A percentile compares a stretch with the other conserved stretches of the same genome.
Evolutionary conservation across 2,888 invertebrate genomes (phyloP).

Genomic region (Agrochola lota): DNA sequence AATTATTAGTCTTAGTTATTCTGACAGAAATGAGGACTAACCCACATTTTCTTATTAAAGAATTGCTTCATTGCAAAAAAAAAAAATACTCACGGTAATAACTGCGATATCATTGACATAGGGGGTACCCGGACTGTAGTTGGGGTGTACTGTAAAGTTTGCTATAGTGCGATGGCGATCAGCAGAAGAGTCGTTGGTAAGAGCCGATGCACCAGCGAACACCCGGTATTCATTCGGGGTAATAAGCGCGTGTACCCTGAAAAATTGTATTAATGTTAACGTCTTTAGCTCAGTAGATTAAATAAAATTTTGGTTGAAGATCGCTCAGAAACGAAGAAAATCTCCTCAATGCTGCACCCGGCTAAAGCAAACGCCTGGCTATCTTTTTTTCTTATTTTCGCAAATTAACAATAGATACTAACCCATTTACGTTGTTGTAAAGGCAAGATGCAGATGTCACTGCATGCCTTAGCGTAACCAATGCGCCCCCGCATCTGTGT

Average conservation of each 20-base stretch:
- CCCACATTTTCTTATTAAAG: neutral
- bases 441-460: slow-evolving; percentile 70
- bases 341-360: neutral
- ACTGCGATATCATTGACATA: slow-evolving; percentile 69
- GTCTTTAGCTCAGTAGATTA: neutral
- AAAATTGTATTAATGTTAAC: slow-evolving; percentile 9
- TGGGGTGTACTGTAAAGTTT: slow-evolving; percentile 66
- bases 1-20: no score
- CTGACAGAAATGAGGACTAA: neutral
- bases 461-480: slow-evolving; percentile 66
- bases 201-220: slow-evolving; percentile 63
- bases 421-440: slow-evolving; percentile 51
- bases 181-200: slow-evolving; percentile 57
- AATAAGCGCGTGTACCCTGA: slow-evolving; percentile 49
- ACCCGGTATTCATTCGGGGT: slow-evolving; percentile 59
- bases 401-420: slow-evolving; percentile 22
- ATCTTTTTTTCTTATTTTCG: no score
- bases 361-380: neutral
- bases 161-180: slow-evolving; percentile 63
- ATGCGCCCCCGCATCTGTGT: slow-evolving; percentile 71
- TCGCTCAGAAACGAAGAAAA: neutral
- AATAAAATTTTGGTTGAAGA: neutral
- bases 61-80: no score
- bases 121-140: slow-evolving; percentile 49
- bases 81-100: slow-evolving; percentile 68